A percentile compares a stretch with the other conserved stretches of the same genome.
Evolutionary conservation across 1,140 invertebrate genomes (phyloP).

Genomic region (Drosophila saltans): DNA sequence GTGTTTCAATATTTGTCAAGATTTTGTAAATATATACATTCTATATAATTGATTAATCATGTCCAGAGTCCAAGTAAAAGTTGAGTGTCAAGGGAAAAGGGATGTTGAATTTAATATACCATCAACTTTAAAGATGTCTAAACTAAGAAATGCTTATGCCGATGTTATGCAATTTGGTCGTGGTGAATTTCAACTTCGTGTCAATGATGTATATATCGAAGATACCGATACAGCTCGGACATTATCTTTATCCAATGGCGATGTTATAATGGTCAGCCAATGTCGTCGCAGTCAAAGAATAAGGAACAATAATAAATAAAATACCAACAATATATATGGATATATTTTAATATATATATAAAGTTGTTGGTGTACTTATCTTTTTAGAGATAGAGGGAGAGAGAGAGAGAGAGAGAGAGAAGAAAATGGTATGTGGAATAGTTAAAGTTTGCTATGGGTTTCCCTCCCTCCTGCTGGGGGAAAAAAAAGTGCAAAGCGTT

Average conservation of each 20-base stretch:
- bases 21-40: no score
- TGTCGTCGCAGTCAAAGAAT: neutral
- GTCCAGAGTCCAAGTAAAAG: neutral
- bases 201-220: neutral
- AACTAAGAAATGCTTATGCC: neutral
- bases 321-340: no score
- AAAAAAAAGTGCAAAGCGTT: conserved; percentile 76
- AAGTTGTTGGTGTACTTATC: no score
- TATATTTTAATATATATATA: no score
- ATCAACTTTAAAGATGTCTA: neutral
- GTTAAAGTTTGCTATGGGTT: neutral
- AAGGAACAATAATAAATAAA: no score
- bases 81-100: neutral
- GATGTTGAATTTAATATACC: neutral
- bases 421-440: neutral
- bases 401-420: no score
- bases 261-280: neutral
- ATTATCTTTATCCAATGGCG: neutral
- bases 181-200: neutral
- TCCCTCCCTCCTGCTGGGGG: conserved; percentile 29
- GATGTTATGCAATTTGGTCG: neutral
- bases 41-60: no score
- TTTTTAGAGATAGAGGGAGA: no score
- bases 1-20: no score
- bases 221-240: neutral